Base-by-base conservation (phyloP, 2,113 vertebrate genomes). In the Rhodinocichla rosea region DNA sequence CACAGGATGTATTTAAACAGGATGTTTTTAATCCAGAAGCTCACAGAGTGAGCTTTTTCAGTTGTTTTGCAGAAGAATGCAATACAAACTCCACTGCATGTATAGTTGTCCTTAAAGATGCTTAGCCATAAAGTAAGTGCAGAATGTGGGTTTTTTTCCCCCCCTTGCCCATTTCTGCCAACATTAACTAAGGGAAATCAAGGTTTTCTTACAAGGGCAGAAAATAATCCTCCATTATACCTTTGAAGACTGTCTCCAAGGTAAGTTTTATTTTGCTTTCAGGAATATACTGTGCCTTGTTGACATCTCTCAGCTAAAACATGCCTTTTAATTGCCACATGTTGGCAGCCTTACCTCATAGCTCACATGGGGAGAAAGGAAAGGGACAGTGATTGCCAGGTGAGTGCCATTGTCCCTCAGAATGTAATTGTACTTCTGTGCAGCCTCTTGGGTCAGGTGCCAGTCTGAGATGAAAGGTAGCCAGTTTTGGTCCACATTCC, bases 401-500 rank as follows among this genome's bases (percentile, higher is more conserved):
- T 97, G 94, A 42, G 96, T 97, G 52, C 88, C 73, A 14, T 98
- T 97, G 32, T 96, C 88, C 15, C 23, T 87, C 53, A 96, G 39
- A 33, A 27, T 35, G 13, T 96, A 95, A 11, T 26, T 85, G 71
- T 88, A 37, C 15, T 90, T 90, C 39, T 86, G 86, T 2, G 63
- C 92, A 62, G n/a, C 30, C 14, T 96, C 91, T 35, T 47, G 68
- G 6, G 90, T 97, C 42, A 97, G 27, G 6, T 9, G 80, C 33
- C 45, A 57, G 27, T 91, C 74, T 8, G 95, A 97, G 88, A 97
- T 74, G 32, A 96, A 97, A 16, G 93, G 94, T 4, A 97, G 47
- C 97, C 97, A 97, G 53, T 95, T 89, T 60, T 93, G 89, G 62
- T 96, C 96, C 60, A 96, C 88, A 4, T 97, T 97, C 19, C 97